A percentile compares a stretch with the other conserved stretches of the same genome.
Evolutionary conservation across 1,140 invertebrate species (phyloP).

Genomic region (Paralvinella palmiformis): DNA sequence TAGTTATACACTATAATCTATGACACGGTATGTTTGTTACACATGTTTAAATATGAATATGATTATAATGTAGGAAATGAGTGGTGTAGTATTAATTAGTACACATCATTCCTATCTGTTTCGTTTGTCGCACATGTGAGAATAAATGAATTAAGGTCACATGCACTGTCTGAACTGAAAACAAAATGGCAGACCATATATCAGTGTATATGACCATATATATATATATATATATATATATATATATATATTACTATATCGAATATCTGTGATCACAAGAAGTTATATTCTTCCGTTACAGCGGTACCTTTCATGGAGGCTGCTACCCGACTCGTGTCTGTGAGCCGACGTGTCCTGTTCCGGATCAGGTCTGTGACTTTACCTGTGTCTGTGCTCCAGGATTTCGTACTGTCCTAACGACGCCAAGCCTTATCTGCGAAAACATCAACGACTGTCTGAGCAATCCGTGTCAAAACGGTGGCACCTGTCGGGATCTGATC

Average conservation of each 20-base stretch:
- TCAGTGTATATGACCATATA: too few species aligned
- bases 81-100: neutral
- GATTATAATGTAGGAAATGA: too few species aligned
- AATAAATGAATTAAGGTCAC: neutral
- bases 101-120: neutral
- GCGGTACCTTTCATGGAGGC: neutral
- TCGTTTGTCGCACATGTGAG: neutral
- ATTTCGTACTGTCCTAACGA: neutral
- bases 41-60: too few species aligned
- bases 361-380: conserved; percentile 11
- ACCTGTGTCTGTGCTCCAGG: conserved; percentile 12
- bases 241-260: neutral
- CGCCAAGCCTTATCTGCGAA: conserved; percentile 4
- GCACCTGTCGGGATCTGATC: conserved; percentile 62
- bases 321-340: conserved; percentile 8
- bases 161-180: neutral
- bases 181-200: neutral
- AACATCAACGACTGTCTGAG: conserved; percentile 52
- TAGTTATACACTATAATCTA: too few species aligned
- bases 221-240: too few species aligned
- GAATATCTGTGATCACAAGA: neutral
- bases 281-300: neutral
- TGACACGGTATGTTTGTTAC: too few species aligned
- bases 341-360: conserved; percentile 4
- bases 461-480: conserved; percentile 83